Evolutionary conservation across 2,113 vertebrate species (phyloP).

Genomic region (Mormoops blainvillei): DNA sequence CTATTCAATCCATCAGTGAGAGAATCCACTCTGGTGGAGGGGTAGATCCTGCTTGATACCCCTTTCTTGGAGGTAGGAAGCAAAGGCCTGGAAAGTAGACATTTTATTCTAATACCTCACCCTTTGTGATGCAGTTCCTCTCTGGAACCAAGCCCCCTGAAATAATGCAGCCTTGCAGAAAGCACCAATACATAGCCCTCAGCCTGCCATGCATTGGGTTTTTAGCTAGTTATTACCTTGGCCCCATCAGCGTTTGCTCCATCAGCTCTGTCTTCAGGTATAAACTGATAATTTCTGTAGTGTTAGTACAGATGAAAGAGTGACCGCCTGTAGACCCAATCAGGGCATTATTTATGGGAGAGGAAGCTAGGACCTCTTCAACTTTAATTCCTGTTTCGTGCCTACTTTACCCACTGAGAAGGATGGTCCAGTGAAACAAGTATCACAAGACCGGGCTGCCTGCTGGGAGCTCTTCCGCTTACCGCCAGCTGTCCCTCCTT

Average conservation of each 20-base stretch:
- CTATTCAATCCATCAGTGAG: background rate
- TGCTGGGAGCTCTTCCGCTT: background rate
- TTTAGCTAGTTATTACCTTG: background rate
- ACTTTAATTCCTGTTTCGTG: background rate
- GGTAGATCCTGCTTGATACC: background rate
- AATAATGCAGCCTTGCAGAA: background rate
- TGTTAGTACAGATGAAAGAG: background rate
- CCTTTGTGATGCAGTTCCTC: background rate
- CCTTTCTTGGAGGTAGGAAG: background rate
- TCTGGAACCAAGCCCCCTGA: background rate
- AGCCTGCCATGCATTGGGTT: background rate
- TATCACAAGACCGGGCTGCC: background rate
- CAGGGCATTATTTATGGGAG: background rate
- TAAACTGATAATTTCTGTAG: background rate
- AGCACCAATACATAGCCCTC: background rate
- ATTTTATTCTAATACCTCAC: background rate
- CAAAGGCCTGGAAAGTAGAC: background rate
- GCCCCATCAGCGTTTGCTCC: background rate
- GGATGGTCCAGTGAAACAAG: background rate
- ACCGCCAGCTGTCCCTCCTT: background rate
- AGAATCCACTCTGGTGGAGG: background rate
- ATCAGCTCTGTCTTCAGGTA: background rate
- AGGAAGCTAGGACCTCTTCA: background rate
- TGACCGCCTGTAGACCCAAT: background rate
- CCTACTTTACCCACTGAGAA: background rate